Percentiles rank a stretch among this genome's conserved stretches.
These are phyloP conservation scores for Ambastaia sidthimunki DNA, from an alignment of 2,797 vertebrate genomes.

Conservation along the genomic window DNA sequence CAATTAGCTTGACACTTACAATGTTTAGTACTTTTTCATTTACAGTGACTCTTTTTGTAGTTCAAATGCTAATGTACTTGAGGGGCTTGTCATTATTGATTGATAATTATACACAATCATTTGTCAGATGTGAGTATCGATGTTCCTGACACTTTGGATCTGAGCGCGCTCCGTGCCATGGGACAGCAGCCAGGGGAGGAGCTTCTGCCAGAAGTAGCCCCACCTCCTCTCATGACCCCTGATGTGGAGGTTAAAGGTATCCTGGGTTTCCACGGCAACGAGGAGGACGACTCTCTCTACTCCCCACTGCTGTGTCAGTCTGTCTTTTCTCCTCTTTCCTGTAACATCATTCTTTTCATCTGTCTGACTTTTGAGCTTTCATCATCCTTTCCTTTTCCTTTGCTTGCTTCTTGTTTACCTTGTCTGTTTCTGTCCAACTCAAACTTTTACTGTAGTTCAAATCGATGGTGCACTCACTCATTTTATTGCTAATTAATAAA, in stretches of 20 bases:
- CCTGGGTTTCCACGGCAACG: slow-evolving; percentile 99
- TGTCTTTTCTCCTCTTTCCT: slow-evolving; percentile 70
- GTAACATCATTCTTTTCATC: slow-evolving; percentile 6
- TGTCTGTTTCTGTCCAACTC: background rate
- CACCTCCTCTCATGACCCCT: slow-evolving; percentile 96
- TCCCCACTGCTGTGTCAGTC: slow-evolving; percentile 99
- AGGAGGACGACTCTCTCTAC: slow-evolving; percentile 99
- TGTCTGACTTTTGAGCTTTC: slow-evolving; percentile 8
- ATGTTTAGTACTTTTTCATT: too few species aligned
- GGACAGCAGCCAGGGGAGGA: slow-evolving; percentile 96
- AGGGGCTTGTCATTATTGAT: background rate
- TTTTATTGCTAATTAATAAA: too few species aligned
- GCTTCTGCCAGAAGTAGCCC: slow-evolving; percentile 96
- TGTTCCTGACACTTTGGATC: slow-evolving; percentile 93
- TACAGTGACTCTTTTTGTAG: background rate
- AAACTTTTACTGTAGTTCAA: too few species aligned
- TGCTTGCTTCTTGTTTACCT: slow-evolving; percentile 52
- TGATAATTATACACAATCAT: background rate
- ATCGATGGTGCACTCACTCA: too few species aligned
- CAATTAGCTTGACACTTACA: background rate
- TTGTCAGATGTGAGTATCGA: slow-evolving; percentile 96
- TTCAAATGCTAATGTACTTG: background rate
- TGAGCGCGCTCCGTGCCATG: slow-evolving; percentile 85
- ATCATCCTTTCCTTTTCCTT: slow-evolving; percentile 50
- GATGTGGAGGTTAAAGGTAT: slow-evolving; percentile 99